Evolutionary conservation across 1,140 invertebrate genomes (phyloP).

Genomic region (Alviniconcha marisindica): DNA sequence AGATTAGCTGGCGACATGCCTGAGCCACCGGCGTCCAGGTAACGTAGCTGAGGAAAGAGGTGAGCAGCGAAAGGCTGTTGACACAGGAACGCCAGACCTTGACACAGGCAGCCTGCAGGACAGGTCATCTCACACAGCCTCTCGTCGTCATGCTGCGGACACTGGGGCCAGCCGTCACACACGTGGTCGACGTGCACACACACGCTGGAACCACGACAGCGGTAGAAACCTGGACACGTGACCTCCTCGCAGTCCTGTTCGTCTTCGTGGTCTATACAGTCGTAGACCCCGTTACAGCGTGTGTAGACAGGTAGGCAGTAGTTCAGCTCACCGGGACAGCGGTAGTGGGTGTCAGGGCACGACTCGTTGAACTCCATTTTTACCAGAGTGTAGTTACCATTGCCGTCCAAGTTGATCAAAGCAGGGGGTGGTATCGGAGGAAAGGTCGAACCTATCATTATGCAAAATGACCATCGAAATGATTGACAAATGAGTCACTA

Average conservation of each 20-base stretch:
- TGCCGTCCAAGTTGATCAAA: neutral
- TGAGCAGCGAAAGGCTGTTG: neutral
- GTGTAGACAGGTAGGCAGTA: slow-evolving; percentile 14
- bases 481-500: too few species aligned
- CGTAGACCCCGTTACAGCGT: slow-evolving; percentile 22
- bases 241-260: slow-evolving; percentile 7
- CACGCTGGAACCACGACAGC: slow-evolving; percentile 20
- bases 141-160: slow-evolving; percentile 43
- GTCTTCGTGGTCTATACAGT: slow-evolving; percentile 5
- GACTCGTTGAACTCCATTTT: neutral
- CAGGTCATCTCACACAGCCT: slow-evolving; percentile 26
- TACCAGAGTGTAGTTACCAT: neutral
- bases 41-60: neutral
- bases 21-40: neutral
- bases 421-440: neutral
- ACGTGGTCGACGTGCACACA: slow-evolving; percentile 31
- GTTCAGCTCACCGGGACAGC: neutral
- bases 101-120: slow-evolving; percentile 51
- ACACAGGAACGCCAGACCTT: slow-evolving; percentile 17
- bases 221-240: slow-evolving; percentile 39
- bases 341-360: slow-evolving; percentile 24
- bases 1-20: neutral
- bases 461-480: too few species aligned
- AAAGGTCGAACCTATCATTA: too few species aligned
- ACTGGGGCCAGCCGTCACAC: slow-evolving; percentile 32